A percentile compares a stretch with the other conserved stretches of the same genome.
Evolutionary conservation across 2,888 invertebrate genomes (phyloP).

Genomic region (Zeuzera pyrina): DNA sequence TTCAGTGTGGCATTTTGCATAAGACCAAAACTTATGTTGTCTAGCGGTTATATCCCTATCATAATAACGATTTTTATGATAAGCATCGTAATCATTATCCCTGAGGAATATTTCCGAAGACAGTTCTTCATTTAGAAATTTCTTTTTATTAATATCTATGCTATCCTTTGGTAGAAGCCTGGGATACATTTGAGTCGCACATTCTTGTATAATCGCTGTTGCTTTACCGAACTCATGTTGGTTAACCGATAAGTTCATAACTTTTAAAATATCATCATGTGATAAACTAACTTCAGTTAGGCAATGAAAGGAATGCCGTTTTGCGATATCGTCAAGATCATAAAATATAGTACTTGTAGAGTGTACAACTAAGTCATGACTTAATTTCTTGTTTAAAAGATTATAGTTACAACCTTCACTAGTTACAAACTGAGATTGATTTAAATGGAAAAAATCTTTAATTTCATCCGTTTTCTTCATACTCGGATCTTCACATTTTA

Average conservation of each 20-base stretch:
- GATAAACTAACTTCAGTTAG: constrained; percentile 27
- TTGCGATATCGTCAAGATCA: constrained; percentile 49
- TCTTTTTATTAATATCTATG: constrained; percentile 24
- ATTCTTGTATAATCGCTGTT: constrained; percentile 42
- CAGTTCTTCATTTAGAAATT: constrained; percentile 22
- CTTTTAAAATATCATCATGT: constrained; percentile 27
- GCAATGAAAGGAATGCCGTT: constrained; percentile 46
- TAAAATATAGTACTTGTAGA: constrained; percentile 56
- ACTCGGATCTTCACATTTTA: background rate
- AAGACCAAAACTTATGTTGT: constrained; percentile 46
- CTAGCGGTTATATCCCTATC: constrained; percentile 24
- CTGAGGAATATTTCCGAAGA: constrained; percentile 45
- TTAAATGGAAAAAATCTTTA: constrained; percentile 5
- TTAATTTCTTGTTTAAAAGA: constrained; percentile 25
- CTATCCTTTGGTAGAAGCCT: constrained; percentile 28
- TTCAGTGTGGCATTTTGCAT: constrained; percentile 44
- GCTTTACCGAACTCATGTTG: constrained; percentile 26
- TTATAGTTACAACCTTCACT: constrained; percentile 44
- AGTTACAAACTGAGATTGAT: constrained; percentile 27
- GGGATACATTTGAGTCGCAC: constrained; percentile 37
- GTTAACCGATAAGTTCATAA: constrained; percentile 19
- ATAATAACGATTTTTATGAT: constrained; percentile 14
- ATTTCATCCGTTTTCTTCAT: background rate
- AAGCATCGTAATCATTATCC: constrained; percentile 25
- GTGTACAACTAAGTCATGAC: constrained; percentile 25